Evolutionary conservation across 1,140 invertebrate genomes (phyloP).

Genomic region (Ostrea edulis): DNA sequence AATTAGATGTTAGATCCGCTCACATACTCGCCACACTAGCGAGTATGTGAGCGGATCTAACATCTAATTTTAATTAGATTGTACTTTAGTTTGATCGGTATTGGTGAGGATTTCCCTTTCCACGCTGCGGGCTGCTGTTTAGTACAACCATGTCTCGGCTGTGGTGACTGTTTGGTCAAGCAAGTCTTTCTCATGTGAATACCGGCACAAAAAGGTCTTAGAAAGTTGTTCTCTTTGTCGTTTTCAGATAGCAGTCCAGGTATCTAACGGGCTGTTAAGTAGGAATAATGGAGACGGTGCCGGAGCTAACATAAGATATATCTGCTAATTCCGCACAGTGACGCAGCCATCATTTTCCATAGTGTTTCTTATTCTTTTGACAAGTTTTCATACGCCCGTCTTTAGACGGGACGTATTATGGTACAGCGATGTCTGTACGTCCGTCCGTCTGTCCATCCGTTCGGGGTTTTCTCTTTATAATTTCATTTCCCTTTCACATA

Average conservation of each 20-base stretch:
- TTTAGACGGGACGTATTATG: not conserved
- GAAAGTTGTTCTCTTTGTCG: not conserved
- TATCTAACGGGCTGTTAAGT: conserved; percentile 4
- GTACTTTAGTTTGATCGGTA: conserved; percentile 24
- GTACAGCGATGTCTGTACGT: not conserved
- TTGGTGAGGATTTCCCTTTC: conserved; percentile 25
- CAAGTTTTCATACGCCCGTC: not conserved
- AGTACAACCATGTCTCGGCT: conserved; percentile 15
- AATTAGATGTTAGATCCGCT: not conserved
- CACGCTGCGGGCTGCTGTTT: conserved; percentile 26
- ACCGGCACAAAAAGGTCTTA: not conserved
- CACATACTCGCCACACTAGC: not conserved
- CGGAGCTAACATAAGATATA: not conserved
- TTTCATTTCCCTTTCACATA: too few species aligned
- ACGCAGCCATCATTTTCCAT: not conserved
- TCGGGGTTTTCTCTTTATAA: too few species aligned
- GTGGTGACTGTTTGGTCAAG: not conserved
- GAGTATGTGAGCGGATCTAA: conserved; percentile 24
- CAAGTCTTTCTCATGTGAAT: not conserved
- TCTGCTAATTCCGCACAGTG: not conserved
- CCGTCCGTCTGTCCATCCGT: too few species aligned
- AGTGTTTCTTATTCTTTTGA: not conserved
- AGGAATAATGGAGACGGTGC: too few species aligned
- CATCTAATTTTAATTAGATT: conserved; percentile 1
- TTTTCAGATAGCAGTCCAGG: not conserved